Percentiles rank a stretch among this genome's conserved stretches.
These are phyloP conservation scores for Salvator merianae DNA, from an alignment of 2,113 vertebrate genomes.

Conservation along the genomic window DNA sequence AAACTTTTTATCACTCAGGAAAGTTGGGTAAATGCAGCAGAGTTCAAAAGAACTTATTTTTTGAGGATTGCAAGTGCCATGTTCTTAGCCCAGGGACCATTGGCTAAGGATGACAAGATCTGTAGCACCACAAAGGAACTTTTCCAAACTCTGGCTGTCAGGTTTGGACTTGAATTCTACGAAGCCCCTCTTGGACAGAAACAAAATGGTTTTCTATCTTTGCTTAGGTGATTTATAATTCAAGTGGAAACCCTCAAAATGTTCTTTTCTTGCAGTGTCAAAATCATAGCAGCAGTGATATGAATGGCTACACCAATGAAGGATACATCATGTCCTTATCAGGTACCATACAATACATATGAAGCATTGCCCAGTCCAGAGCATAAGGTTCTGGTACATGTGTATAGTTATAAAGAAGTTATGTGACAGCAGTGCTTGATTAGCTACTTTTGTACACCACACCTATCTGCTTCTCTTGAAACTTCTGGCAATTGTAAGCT, in stretches of 20 bases:
- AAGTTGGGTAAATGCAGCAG: background rate
- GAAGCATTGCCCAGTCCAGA: too few species aligned
- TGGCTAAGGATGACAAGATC: background rate
- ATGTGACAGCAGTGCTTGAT: too few species aligned
- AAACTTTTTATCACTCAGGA: background rate
- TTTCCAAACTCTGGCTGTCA: too few species aligned
- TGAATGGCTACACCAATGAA: background rate
- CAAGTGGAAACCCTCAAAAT: slow-evolving; percentile 33
- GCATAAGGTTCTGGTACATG: too few species aligned
- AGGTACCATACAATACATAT: background rate
- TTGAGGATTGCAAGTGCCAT: too few species aligned
- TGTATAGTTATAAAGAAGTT: too few species aligned
- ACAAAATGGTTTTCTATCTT: background rate
- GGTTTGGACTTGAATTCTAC: background rate
- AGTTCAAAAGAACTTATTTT: too few species aligned
- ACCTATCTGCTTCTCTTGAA: too few species aligned
- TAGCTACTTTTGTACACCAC: too few species aligned
- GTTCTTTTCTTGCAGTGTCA: background rate
- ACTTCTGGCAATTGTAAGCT: too few species aligned
- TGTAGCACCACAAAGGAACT: too few species aligned
- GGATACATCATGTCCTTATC: background rate
- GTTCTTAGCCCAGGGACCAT: too few species aligned
- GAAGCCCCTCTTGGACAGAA: background rate
- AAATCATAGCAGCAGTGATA: background rate
- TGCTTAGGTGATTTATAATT: background rate